Percentiles rank a stretch among this genome's conserved stretches.
These are phyloP conservation scores for Limnephilus marmoratus DNA, from an alignment of 2,888 invertebrate genomes.

Conservation along the genomic window DNA sequence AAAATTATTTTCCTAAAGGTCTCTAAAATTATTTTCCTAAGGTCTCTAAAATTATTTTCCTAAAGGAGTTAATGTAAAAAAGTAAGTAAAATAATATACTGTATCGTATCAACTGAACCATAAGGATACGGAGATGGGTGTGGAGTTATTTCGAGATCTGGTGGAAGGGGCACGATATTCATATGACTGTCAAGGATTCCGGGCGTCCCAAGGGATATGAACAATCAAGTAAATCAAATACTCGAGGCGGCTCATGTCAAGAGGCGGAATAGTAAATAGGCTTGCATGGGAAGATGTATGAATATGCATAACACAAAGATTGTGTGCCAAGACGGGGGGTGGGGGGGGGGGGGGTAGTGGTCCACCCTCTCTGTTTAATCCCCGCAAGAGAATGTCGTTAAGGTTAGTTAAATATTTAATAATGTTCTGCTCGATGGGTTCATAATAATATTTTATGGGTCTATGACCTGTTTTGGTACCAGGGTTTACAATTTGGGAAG, in stretches of 20 bases:
- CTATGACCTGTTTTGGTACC: too few relatives aligned
- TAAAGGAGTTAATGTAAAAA: too few relatives aligned
- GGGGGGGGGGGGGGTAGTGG: too few relatives aligned
- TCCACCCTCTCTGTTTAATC: neutral
- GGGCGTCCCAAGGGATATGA: neutral
- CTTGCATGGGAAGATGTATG: neutral
- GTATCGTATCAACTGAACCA: neutral
- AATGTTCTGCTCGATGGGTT: too few relatives aligned
- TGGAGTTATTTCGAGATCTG: neutral
- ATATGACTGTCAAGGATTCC: neutral
- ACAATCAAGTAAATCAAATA: constrained; percentile 2
- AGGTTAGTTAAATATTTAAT: neutral
- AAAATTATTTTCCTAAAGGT: too few relatives aligned
- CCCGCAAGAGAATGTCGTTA: neutral
- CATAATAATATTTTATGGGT: too few relatives aligned
- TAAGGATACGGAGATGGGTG: neutral
- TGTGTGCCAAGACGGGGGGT: neutral
- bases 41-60: neutral
- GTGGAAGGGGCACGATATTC: neutral
- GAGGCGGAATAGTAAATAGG: neutral
- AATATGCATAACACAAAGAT: neutral
- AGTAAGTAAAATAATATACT: neutral
- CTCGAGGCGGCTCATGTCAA: neutral
- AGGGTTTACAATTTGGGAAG: too few relatives aligned
- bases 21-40: too few relatives aligned